Base-by-base conservation (phyloP, 2,113 vertebrate genomes). In the Noturus placidus region DNA sequence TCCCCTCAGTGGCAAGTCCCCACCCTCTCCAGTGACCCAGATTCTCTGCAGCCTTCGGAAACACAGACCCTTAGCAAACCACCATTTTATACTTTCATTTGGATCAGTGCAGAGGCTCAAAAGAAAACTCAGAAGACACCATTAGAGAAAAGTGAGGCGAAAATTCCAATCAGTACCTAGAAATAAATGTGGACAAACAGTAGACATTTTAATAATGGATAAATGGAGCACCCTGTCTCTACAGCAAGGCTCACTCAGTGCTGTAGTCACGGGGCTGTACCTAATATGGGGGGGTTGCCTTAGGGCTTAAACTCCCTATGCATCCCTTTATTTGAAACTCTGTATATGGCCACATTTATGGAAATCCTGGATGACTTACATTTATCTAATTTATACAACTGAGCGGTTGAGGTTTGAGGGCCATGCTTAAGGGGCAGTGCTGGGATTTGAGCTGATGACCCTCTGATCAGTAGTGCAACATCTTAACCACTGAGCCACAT, bases 21-120 rank as follows among this genome's bases (percentile, higher is more conserved):
- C 83, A 27, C 86, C 86, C 85, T 85, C 88, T 74, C 88, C 83
- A 86, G 63, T 92, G 89, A 90, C 87, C 87, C 87, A 88, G 88
- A 92, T 92, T 89, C 85, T 83, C 54, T 69, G 57, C 70, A 85
- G 81, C 59, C 33, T 88, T 83, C 30, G 80, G 70, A 82, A 77
- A 70, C 77, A 72, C 59, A 83, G 69, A 61, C 83, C 59, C 50
- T 85, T 54, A 50, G 30, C 59, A 17, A 46, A 56, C 63, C 79
- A 77, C 69, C 46, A 67, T 83, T 65, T 65, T 67, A 52, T 20
- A 33, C n/a, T 63, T 61, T 67, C 59, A 54, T 59, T 52, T 78
- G 61, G 25, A 50, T 83, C 61, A 67, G 42, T 50, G 8, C n/a
- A 83, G 61, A 46, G 57, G 20, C 79, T 65, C 2, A 33, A 33